Conservation (phyloP, 2,797 vertebrate species). For the Hirundo rustica region DNA sequence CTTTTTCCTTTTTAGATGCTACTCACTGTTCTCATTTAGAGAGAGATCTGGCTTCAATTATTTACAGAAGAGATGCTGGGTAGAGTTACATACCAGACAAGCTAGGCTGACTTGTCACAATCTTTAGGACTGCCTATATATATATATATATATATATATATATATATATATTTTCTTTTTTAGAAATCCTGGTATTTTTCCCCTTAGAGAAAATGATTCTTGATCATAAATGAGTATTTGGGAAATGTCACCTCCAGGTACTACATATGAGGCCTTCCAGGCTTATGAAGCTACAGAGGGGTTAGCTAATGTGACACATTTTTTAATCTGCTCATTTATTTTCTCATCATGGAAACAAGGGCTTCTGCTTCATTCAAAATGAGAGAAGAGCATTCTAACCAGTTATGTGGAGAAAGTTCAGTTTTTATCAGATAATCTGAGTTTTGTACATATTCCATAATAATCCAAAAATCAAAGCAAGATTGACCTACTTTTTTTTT, state of each 20-base stretch:
- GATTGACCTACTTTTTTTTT: neutral
- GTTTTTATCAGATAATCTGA: neutral
- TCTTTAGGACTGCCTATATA: neutral
- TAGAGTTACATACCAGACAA: neutral
- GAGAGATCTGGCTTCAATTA: constrained; percentile 36
- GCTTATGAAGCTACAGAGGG: constrained; percentile 20
- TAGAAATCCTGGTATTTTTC: neutral
- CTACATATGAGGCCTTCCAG: constrained; percentile 33
- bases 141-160: too few relatives aligned
- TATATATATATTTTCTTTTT: neutral
- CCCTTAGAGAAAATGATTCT: constrained; percentile 55
- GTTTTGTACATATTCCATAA: neutral
- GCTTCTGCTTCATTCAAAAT: neutral
- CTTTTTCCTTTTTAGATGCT: neutral
- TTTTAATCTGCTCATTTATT: constrained; percentile 38
- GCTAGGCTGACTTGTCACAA: neutral
- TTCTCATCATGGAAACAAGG: constrained; percentile 20
- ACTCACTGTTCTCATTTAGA: neutral
- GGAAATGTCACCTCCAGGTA: constrained; percentile 56
- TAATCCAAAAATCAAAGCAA: neutral
- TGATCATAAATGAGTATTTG: constrained; percentile 55
- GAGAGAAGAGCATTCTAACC: constrained; percentile 7
- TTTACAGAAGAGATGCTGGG: constrained; percentile 20
- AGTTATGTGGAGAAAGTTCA: neutral
- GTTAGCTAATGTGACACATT: constrained; percentile 21